A percentile compares a stretch with the other conserved stretches of the same genome.
These are phyloP conservation scores for Sinocyclocheilus maitianheensis DNA, from an alignment of 2,113 vertebrate species.

Conservation along the genomic window DNA sequence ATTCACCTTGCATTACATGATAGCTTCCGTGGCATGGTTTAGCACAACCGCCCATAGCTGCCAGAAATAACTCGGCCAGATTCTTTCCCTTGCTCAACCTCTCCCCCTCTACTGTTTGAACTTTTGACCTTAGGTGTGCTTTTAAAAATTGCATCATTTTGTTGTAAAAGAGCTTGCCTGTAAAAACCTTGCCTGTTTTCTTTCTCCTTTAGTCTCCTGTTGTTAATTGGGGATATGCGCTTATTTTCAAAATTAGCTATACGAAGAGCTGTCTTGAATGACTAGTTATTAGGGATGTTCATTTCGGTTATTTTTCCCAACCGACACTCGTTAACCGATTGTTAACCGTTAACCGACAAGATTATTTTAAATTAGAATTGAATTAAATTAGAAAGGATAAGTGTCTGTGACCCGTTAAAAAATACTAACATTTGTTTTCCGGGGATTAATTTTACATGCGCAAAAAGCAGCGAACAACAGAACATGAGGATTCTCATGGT, in stretches of 20 bases:
- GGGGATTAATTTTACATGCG: too few relatives aligned
- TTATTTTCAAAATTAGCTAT: background rate
- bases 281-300: too few relatives aligned
- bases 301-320: too few relatives aligned
- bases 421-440: too few relatives aligned
- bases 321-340: too few relatives aligned
- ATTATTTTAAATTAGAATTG: too few relatives aligned
- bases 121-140: constrained; percentile 20
- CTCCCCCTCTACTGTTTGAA: constrained; percentile 8
- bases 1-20: constrained; percentile 5
- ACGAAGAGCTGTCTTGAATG: background rate
- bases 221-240: background rate
- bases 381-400: too few relatives aligned
- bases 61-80: constrained; percentile 2
- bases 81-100: constrained; percentile 51
- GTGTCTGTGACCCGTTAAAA: too few relatives aligned
- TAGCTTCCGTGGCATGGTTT: background rate
- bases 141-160: background rate
- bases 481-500: too few relatives aligned
- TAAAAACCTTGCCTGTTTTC: background rate
- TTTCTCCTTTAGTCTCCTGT: background rate
- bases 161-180: background rate
- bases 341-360: too few relatives aligned
- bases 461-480: too few relatives aligned
- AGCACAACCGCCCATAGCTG: background rate